Evolutionary conservation across 2,797 vertebrate genomes (phyloP).

Genomic region (Chelonia mydas): DNA sequence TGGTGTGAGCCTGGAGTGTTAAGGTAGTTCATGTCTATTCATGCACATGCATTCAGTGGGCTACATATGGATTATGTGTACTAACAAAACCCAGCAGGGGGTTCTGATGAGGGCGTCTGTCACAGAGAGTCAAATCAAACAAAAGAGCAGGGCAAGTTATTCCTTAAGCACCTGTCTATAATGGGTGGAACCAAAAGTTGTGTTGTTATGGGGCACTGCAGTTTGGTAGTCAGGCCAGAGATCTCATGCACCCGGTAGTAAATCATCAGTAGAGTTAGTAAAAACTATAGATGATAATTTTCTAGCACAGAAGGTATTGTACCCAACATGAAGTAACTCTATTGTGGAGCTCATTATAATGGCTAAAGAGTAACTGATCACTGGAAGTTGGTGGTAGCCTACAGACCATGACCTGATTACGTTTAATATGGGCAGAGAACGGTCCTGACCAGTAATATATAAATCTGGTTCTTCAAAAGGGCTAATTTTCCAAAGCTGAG

Average conservation of each 20-base stretch:
- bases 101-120: not conserved
- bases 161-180: not conserved
- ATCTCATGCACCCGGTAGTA: not conserved
- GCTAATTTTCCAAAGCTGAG: not conserved
- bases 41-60: not conserved
- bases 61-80: not conserved
- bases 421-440: not conserved
- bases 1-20: not conserved
- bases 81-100: not conserved
- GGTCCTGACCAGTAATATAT: constrained; percentile 23
- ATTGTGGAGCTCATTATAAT: not conserved
- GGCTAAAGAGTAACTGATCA: not conserved
- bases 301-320: not conserved
- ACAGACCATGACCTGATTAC: not conserved
- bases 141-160: not conserved
- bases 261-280: not conserved
- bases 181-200: not conserved
- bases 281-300: not conserved
- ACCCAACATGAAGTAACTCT: not conserved
- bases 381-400: not conserved
- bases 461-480: not conserved
- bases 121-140: not conserved
- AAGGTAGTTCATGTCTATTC: not conserved
- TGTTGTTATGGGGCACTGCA: not conserved
- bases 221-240: not conserved